These are phyloP conservation scores for Oscheius sp. DNA, from an alignment of 1,140 invertebrate genomes.

Conservation along the genomic window DNA sequence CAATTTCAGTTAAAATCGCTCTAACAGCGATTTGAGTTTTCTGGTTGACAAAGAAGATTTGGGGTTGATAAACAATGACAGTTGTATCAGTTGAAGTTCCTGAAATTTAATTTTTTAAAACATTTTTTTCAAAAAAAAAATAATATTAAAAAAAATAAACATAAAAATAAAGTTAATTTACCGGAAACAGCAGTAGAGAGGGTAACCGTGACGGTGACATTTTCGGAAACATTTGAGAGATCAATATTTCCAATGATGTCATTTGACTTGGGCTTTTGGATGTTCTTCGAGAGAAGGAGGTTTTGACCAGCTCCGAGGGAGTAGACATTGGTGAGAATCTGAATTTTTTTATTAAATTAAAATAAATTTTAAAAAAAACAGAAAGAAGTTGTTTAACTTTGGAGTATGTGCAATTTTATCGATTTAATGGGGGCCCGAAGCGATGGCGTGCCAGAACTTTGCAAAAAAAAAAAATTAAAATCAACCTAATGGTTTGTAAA, in stretches of 20 bases:
- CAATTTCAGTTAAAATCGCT: background rate
- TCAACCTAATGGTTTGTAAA: too few species aligned
- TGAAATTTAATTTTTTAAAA: too few species aligned
- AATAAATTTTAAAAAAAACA: background rate
- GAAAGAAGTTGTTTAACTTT: too few species aligned
- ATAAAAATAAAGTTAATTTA: background rate
- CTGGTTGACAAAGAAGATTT: background rate
- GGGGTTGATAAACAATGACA: background rate
- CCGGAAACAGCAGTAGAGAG: background rate
- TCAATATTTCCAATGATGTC: background rate
- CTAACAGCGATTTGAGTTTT: background rate
- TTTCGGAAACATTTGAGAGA: background rate
- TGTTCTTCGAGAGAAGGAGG: background rate
- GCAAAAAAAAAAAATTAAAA: too few species aligned
- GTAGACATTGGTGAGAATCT: background rate
- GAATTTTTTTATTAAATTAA: too few species aligned
- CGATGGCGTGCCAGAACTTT: too few species aligned
- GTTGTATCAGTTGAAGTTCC: background rate
- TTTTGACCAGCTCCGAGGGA: background rate
- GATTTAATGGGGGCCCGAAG: too few species aligned
- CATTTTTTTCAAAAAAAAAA: too few species aligned
- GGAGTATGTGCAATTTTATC: too few species aligned
- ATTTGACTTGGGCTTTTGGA: background rate
- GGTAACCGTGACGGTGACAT: background rate
- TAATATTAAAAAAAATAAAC: background rate